Evolutionary conservation across 2,113 vertebrate genomes (phyloP).

Genomic region (Nothocercus nigrocapillus): DNA sequence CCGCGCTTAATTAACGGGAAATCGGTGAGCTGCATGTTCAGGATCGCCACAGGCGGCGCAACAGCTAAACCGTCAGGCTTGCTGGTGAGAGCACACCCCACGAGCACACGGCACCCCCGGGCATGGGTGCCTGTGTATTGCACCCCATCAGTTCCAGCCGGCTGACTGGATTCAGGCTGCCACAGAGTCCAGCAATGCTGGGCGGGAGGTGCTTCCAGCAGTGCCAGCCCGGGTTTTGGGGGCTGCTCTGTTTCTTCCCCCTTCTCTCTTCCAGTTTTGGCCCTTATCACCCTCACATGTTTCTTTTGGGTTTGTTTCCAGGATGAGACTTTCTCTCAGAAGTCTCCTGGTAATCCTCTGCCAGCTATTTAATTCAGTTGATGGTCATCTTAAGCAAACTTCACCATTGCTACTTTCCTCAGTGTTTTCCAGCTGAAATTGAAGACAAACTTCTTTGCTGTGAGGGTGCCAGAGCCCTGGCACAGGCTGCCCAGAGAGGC

Average conservation of each 20-base stretch:
- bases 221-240: neutral
- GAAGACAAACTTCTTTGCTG: too few species aligned
- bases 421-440: too few species aligned
- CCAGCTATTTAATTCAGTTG: neutral
- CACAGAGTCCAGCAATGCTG: neutral
- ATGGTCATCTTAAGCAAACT: neutral
- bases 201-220: neutral
- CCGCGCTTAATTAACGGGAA: neutral
- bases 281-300: neutral
- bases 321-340: neutral
- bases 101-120: neutral
- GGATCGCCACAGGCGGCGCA: accelerated
- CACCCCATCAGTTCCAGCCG: accelerated
- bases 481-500: too few species aligned
- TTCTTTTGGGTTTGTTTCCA: neutral
- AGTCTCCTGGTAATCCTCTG: neutral
- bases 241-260: neutral
- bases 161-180: neutral
- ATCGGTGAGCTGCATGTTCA: neutral
- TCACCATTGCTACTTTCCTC: neutral
- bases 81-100: neutral
- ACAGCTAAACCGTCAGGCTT: neutral
- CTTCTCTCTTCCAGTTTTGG: accelerated
- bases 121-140: accelerated
- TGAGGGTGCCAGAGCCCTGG: too few species aligned